Evolutionary conservation across 2,113 vertebrate species (phyloP), one percentile per base, ranked within the genome.

Genomic region (Syngnathus scovelli): DNA sequence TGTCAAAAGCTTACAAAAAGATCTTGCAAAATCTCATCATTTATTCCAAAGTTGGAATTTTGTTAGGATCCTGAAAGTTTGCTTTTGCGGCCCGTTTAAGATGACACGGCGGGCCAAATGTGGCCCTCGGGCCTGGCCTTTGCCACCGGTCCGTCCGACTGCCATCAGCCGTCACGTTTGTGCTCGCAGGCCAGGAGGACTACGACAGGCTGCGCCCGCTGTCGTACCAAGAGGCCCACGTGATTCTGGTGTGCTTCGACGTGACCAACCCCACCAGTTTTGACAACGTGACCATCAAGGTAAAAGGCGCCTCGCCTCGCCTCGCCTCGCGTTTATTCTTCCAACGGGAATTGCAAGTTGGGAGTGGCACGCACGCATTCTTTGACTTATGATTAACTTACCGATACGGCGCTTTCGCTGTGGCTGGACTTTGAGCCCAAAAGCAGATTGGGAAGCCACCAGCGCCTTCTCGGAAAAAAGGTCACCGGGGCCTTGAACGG

Each of bases 261-360:
- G 97, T 99, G 83, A 99, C 94, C 83, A 98, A 93, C 88, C 97
- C 95, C 43, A 94, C 92, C 27, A 98, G 96, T 79, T 98, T 91
- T 3, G 95, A 99, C 2, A 99, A 99, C 0, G 93, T 99, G 69
- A 68, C 90, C 75, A 93, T 95, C 78, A 99, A 99, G 94, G 97
- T 97, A 89, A 89, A 81, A 54, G 48, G 27, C 7, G 7, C 19
- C 63, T 46, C 0, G 5, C 4, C 4, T 11, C 6, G 1, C 44
- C 60, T 33, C 27, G 27, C 27, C 10, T 36, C 37, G 36, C 11
- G 15, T 10, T 37, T 18, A 19, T 8, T 38, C 18, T 11, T 9
- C 5, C 4, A 43, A 12, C 66, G 19, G 60, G 54, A 77, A 10
- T 39, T 66, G 75, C 75, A 52, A 6, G 67, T 72, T 75, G 54